Base-by-base conservation (phyloP, 2,797 vertebrate genomes). In the Epinephelus malabaricus region DNA sequence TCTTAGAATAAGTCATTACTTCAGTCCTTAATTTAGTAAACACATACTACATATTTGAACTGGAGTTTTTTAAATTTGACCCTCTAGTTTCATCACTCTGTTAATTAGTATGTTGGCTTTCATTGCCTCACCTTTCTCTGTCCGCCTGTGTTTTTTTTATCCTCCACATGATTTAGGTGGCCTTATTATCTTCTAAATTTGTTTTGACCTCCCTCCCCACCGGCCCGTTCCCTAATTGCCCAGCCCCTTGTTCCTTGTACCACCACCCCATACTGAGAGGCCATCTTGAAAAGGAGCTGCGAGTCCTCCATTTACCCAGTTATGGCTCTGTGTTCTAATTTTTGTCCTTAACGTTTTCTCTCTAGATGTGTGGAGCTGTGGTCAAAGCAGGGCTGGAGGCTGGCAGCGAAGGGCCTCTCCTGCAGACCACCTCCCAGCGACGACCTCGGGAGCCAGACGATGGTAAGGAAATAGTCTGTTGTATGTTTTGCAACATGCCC, bases 221-320 rank as follows among this genome's bases (percentile, higher is more conserved):
- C 66, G 23, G 49, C 15, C 87, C 79, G 0, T 73, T 68, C 78
- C 81, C 80, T 56, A 76, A 73, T 76, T 85, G 64, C 88, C 89
- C 78, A 30, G 62, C 76, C 82, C 84, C 64, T 66, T 79, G 55
- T 81, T 65, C 90, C 90, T 55, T 56, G 3, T 62, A 73, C 76
- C 55, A 82, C 84, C 88, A 86, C 82, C 70, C 92, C 80, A 88
- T 46, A 10, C 76, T 84, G 77, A 86, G 70, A 76, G 86, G 94
- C 88, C 93, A 89, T 95, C 94, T 95, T 95, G 95, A 96, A 95
- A 95, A 72, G 94, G 96, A 96, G 92, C 96, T 96, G 96, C 94
- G 96, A 96, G 96, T 96, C 96, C 96, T 95, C 97, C 97, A 96
- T 94, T 96, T 96, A 70, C 92, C 81, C 92, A 95, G 94, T 92